Percentiles rank a stretch among this genome's conserved stretches.
Conservation (phyloP, 2,888 invertebrate genomes). For the Clepsis dumicolana region DNA sequence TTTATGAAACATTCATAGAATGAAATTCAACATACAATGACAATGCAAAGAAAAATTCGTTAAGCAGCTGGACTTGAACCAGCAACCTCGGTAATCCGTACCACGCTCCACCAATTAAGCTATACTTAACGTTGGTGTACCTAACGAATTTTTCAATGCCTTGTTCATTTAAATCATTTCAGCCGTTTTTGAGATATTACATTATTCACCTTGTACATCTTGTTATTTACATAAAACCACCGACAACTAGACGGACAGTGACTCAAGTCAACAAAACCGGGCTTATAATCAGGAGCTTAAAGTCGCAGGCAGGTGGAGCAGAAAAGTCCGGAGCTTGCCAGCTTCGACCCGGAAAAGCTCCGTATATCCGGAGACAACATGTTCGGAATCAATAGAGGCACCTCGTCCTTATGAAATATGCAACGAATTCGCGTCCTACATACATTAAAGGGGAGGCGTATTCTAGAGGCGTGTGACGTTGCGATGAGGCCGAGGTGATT, state of each 20-base stretch:
- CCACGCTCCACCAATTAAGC: no score
- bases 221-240: not conserved
- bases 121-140: no score
- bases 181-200: no score
- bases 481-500: not conserved
- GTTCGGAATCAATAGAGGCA: constrained; percentile 60
- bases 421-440: constrained; percentile 48
- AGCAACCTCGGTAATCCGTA: no score
- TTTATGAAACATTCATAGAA: no score
- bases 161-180: no score
- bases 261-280: constrained; percentile 10
- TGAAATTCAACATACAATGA: no score
- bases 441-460: constrained; percentile 31
- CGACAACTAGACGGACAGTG: constrained; percentile 2
- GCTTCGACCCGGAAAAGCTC: constrained; percentile 54
- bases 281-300: constrained; percentile 25
- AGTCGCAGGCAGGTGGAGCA: constrained; percentile 9
- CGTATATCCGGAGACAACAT: constrained; percentile 52
- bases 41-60: no score
- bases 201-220: no score
- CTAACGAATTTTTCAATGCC: no score
- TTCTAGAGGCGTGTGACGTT: not conserved
- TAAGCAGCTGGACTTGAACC: no score
- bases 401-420: constrained; percentile 60
- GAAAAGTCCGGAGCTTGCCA: constrained; percentile 12